phyloP scores from a whole-genome alignment of 1,140 invertebrate genomes.

The Contarinia nasturtii region DNA sequence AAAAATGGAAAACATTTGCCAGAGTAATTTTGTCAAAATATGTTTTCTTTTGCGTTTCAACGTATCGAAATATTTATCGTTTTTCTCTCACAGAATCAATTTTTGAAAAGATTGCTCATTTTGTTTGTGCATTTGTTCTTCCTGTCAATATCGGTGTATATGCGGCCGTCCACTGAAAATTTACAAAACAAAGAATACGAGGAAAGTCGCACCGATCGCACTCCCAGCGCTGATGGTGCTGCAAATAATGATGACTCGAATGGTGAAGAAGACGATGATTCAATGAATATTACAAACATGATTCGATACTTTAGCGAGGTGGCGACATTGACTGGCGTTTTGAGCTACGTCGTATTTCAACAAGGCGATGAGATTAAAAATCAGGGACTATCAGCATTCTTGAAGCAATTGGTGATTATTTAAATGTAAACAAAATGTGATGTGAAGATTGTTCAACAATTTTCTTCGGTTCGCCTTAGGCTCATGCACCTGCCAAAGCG shows the following conservation, averaged over 20 bases:
- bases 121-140: constrained; percentile 71
- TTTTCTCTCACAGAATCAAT: constrained; percentile 50
- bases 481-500: constrained; percentile 81
- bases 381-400: constrained; percentile 73
- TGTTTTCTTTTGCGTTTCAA: background rate
- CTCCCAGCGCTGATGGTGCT: background rate
- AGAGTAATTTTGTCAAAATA: constrained; percentile 37
- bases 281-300: constrained; percentile 21
- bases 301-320: constrained; percentile 62
- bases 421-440: background rate
- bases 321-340: constrained; percentile 62
- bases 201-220: background rate
- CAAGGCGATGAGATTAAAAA: constrained; percentile 87
- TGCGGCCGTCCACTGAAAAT: constrained; percentile 47
- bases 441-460: background rate
- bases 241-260: background rate
- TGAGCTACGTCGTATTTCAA: constrained; percentile 77
- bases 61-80: background rate
- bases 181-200: constrained; percentile 16
- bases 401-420: constrained; percentile 70
- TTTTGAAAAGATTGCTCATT: constrained; percentile 75
- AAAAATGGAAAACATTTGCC: constrained; percentile 99
- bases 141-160: constrained; percentile 76
- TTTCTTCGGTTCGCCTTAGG: constrained; percentile 35
- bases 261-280: background rate